Evolutionary conservation across 2,888 invertebrate genomes (phyloP).

Genomic region (Pollenia labialis): DNA sequence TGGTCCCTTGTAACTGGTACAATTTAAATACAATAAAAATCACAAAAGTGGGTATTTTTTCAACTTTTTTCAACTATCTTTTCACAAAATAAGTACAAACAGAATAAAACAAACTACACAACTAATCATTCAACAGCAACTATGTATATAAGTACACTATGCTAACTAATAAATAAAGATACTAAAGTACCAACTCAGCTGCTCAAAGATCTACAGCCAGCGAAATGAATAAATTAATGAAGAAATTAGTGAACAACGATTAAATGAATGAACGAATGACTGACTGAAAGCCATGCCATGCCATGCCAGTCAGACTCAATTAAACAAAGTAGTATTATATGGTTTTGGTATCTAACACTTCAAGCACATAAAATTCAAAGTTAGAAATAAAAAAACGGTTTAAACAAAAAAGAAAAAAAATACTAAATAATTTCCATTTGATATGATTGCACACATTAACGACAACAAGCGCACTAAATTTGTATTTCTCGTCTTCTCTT

Average conservation of each 20-base stretch:
- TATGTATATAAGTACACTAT: not conserved
- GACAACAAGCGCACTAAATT: conserved; percentile 3
- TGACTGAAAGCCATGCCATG: conserved; percentile 15
- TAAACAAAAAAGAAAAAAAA: conserved; percentile 27
- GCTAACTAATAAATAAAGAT: not conserved
- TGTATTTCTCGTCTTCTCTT: not conserved
- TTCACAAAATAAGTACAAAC: not conserved
- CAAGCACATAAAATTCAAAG: conserved; percentile 26
- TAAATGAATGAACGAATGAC: conserved; percentile 4
- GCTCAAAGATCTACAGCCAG: not conserved
- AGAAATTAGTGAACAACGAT: not conserved
- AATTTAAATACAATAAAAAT: conserved; percentile 20
- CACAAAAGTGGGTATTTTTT: conserved; percentile 6
- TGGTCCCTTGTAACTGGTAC: conserved; percentile 60
- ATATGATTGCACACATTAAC: conserved; percentile 39
- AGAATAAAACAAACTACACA: conserved; percentile 2
- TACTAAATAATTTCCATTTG: conserved; percentile 21
- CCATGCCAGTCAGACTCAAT: conserved; percentile 50
- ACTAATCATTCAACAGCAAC: conserved; percentile 51
- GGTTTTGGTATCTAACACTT: conserved; percentile 44
- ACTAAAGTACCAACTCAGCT: not conserved
- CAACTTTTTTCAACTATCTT: not conserved
- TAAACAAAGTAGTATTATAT: conserved; percentile 60
- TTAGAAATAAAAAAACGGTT: not conserved
- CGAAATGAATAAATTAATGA: not conserved